Base-by-base conservation (phyloP, 2,888 invertebrate genomes). In the Phengaris arion region DNA sequence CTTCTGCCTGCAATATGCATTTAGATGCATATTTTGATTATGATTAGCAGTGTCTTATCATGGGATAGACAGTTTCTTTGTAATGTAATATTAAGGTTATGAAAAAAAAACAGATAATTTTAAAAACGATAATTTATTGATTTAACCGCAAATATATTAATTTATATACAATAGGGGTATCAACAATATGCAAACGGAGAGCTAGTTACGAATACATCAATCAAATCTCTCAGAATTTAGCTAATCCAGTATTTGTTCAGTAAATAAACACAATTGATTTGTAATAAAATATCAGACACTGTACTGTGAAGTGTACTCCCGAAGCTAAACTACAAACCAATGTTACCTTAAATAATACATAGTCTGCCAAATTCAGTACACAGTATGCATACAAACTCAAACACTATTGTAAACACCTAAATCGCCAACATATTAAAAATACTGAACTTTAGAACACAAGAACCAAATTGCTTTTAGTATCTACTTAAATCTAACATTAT, bases 111-210 rank as follows among this genome's bases (percentile, higher is more conserved):
- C 72, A 13, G 59, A 74, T 77, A 80, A 83, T 88, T 89, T 91
- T 91, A 89, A 85, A 90, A 93, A 93, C 93, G 92, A 93, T 91
- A 89, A 88, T 91, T 89, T 93, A 93, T 91, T 93, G 89, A 91
- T 92, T 90, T 93, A 93, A 92, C 92, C 87, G 86, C 87, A 90
- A 89, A 91, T 92, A 93, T 91, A 93, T 92, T 93, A 93, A 90
- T 90, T 86, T 93, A 93, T 93, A 86, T 93, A 93, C 91, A 93
- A 87, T 86, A 88, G 85, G 90, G 90, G 88, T 86, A 85, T 89
- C 86, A 92, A 92, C 90, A 90, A 93, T 92, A 93, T 92, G 92
- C 92, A 90, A 91, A 88, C 85, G 85, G 83, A 85, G 85, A 87
- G 86, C 87, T 87, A 88, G 87, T 85, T 85, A 85, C 84, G 78